These are phyloP conservation scores for Megastigmus dorsalis DNA, from an alignment of 2,888 invertebrate genomes.

Conservation along the genomic window DNA sequence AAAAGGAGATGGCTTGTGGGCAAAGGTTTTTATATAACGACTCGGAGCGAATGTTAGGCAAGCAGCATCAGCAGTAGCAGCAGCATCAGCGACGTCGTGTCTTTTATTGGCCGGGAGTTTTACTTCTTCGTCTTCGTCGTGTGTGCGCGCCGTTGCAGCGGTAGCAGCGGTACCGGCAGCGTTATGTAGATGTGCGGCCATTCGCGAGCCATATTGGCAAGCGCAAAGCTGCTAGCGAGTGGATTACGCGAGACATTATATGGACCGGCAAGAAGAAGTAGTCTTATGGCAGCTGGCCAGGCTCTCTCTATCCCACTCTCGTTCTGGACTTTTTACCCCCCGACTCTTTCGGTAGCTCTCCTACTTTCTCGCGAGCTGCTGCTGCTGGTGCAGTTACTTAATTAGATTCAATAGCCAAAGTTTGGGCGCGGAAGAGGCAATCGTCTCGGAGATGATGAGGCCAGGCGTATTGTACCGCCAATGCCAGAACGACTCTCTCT, in stretches of 20 bases:
- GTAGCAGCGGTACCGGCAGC: too few relatives aligned
- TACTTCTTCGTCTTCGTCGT: constrained; percentile 61
- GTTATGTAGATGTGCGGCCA: constrained; percentile 68
- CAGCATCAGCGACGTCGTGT: constrained; percentile 61
- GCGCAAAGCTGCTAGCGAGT: constrained; percentile 64
- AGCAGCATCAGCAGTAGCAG: too few relatives aligned
- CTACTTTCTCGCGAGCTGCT: constrained; percentile 56
- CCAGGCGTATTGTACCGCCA: constrained; percentile 4
- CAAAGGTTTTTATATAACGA: constrained; percentile 58
- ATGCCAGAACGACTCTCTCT: constrained; percentile 29
- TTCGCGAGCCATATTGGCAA: constrained; percentile 71
- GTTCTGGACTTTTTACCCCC: constrained; percentile 2
- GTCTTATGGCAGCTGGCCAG: constrained; percentile 71
- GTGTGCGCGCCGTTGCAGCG: too few relatives aligned
- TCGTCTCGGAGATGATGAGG: constrained; percentile 44
- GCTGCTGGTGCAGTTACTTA: constrained; percentile 63
- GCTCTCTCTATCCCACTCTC: too few relatives aligned
- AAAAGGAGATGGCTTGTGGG: too few relatives aligned
- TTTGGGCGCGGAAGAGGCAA: constrained; percentile 58
- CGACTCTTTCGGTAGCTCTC: constrained; percentile 41
- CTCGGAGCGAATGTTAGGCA: too few relatives aligned
- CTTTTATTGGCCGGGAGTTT: constrained; percentile 68
- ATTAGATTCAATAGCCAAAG: constrained; percentile 74
- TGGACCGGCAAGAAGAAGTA: constrained; percentile 59
- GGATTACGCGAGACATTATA: constrained; percentile 61